Evolutionary conservation across 2,113 vertebrate genomes (phyloP).

Genomic region (Murina feae): DNA sequence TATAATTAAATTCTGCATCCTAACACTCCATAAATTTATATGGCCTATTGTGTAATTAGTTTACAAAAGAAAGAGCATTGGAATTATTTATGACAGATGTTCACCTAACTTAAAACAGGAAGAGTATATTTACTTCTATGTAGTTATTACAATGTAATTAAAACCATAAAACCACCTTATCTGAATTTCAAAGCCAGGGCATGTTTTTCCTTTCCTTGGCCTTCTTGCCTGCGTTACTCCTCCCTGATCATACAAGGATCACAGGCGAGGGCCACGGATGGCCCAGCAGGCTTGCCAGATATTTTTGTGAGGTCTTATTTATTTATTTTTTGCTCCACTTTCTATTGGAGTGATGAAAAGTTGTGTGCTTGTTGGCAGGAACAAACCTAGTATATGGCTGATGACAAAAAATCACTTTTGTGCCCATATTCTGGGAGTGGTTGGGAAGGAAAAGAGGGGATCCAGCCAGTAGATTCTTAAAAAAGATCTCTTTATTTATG

Average conservation of each 20-base stretch:
- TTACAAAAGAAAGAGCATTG: slow-evolving; percentile 67
- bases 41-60: slow-evolving; percentile 67
- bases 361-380: not conserved
- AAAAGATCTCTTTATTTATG: not conserved
- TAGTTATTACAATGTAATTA: slow-evolving; percentile 60
- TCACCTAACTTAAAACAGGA: slow-evolving; percentile 71
- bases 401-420: not conserved
- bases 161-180: slow-evolving; percentile 62
- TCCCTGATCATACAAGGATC: not conserved
- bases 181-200: slow-evolving; percentile 66
- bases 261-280: not conserved
- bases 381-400: not conserved
- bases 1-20: slow-evolving; percentile 57
- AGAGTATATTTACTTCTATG: slow-evolving; percentile 58
- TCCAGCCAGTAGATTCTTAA: not conserved
- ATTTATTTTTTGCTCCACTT: not conserved
- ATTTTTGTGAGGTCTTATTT: not conserved
- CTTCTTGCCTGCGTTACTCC: slow-evolving; percentile 19
- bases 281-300: not conserved
- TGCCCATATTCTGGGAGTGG: not conserved
- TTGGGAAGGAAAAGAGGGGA: not conserved
- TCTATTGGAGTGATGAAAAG: not conserved
- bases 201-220: slow-evolving; percentile 12
- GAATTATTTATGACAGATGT: slow-evolving; percentile 71
- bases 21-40: slow-evolving; percentile 67